A percentile compares a stretch with the other conserved stretches of the same genome.
Evolutionary conservation across 2,113 vertebrate genomes (phyloP).

Genomic region (Saguinus midas): DNA sequence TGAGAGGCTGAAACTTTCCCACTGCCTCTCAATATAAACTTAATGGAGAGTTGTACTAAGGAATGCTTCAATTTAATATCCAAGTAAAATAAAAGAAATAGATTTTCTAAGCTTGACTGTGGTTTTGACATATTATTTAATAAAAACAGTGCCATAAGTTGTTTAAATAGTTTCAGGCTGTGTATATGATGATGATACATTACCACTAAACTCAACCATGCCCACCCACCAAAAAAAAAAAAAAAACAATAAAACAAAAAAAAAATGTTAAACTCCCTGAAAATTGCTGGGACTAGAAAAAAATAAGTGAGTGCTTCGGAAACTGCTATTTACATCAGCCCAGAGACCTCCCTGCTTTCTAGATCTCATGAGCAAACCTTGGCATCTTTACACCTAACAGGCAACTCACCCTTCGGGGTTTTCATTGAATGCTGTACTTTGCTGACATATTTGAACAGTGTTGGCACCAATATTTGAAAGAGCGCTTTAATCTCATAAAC

Average conservation of each 20-base stretch:
- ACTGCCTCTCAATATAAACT: neutral
- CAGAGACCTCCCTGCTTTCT: neutral
- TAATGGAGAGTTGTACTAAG: neutral
- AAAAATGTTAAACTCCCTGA: neutral
- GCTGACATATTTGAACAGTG: slow-evolving; percentile 49
- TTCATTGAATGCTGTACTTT: slow-evolving; percentile 62
- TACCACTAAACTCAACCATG: neutral
- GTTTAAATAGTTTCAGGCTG: neutral
- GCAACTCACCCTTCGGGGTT: slow-evolving; percentile 49
- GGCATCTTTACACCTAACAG: slow-evolving; percentile 52
- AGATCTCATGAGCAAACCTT: neutral
- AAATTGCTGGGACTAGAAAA: neutral
- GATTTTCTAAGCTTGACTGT: neutral
- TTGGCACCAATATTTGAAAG: slow-evolving; percentile 62
- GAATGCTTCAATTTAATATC: neutral
- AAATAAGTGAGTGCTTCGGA: neutral
- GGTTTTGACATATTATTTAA: neutral
- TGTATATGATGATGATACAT: neutral
- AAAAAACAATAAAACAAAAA: neutral
- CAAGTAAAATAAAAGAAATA: neutral
- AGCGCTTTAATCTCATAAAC: slow-evolving; percentile 62
- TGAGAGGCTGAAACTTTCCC: neutral
- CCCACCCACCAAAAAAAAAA: neutral
- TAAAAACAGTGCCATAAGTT: neutral
- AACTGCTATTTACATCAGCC: neutral